phyloP scores from a whole-genome alignment of 2,888 invertebrate species.

The Brachycybe producta region DNA sequence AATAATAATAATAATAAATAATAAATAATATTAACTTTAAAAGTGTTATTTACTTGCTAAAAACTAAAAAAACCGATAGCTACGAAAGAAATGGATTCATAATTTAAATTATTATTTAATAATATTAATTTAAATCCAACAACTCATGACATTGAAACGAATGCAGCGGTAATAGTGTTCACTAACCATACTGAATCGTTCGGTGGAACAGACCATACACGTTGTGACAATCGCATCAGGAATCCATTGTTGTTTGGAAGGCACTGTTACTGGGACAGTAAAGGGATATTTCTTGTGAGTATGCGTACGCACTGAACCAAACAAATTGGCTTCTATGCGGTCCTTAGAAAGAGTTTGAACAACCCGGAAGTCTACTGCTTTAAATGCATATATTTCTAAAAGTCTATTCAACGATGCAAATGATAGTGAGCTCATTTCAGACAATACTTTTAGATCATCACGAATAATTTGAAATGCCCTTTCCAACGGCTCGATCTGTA shows the following conservation, averaged over 20 bases:
- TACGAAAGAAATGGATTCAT: no score
- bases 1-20: no score
- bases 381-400: conserved; percentile 59
- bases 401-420: conserved; percentile 21
- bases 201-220: conserved; percentile 50
- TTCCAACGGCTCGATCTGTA: conserved; percentile 48
- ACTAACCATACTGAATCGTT: conserved; percentile 36
- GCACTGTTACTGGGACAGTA: conserved; percentile 61
- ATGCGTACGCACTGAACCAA: no score
- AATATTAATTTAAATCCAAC: no score
- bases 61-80: no score
- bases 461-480: conserved; percentile 7
- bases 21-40: no score
- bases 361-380: conserved; percentile 57
- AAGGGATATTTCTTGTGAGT: no score
- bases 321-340: background rate
- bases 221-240: conserved; percentile 51
- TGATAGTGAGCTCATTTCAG: conserved; percentile 5
- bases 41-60: no score
- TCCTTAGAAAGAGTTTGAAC: conserved; percentile 24
- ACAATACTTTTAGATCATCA: conserved; percentile 6
- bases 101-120: no score
- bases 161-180: background rate
- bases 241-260: conserved; percentile 65
- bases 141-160: no score